Percentiles rank a stretch among this genome's conserved stretches.
phyloP scores from a whole-genome alignment of 2,797 vertebrate genomes.

The Molossus molossus region DNA sequence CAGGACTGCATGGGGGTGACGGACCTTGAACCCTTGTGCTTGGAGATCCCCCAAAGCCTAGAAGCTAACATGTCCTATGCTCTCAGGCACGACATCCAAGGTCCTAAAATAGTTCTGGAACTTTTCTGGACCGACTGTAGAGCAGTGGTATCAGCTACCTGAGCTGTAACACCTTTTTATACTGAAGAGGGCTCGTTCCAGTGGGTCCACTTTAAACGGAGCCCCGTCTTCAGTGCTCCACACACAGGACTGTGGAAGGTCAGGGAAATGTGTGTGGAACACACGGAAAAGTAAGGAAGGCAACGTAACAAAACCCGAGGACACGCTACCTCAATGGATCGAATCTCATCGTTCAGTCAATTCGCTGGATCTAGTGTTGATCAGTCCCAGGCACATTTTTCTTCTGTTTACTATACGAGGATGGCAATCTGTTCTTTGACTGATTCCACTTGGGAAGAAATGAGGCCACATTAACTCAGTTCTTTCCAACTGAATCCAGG shows the following conservation, averaged over 20 bases:
- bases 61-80: slow-evolving; percentile 5
- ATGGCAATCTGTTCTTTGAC: not conserved
- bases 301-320: not conserved
- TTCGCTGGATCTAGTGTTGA: not conserved
- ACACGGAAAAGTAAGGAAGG: not conserved
- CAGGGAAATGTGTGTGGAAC: not conserved
- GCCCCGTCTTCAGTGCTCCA: not conserved
- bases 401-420: slow-evolving; percentile 6
- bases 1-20: slow-evolving; percentile 71
- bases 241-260: not conserved
- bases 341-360: not conserved
- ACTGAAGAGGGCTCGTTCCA: not conserved
- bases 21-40: slow-evolving; percentile 81
- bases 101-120: slow-evolving; percentile 24
- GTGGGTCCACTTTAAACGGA: not conserved
- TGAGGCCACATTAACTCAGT: not conserved
- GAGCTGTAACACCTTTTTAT: not conserved
- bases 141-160: not conserved
- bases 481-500: not conserved
- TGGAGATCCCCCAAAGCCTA: slow-evolving; percentile 80
- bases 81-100: slow-evolving; percentile 20
- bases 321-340: not conserved
- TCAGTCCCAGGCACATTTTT: not conserved
- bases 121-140: not conserved
- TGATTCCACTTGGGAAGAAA: slow-evolving; percentile 12